Base-by-base conservation (phyloP, 2,888 invertebrate species). In the Trypoxylon attenuatum region DNA sequence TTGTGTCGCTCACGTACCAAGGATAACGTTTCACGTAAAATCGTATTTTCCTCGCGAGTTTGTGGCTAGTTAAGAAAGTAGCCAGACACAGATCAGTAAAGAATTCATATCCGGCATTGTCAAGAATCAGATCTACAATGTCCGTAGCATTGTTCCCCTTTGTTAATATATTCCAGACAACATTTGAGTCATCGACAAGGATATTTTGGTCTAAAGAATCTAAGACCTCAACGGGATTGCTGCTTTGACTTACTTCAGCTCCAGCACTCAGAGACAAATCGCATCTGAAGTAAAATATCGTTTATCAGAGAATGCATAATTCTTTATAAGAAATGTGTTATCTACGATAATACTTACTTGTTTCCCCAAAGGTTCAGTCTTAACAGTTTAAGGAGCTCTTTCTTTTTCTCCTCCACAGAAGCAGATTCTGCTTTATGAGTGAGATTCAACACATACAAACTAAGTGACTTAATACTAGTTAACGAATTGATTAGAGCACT, bases 1-100 rank as follows among this genome's bases (percentile, higher is more conserved):
- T 95, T 0, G 93, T 94, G 85, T 99, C 99, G 0, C 98, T 98
- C 5, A 99, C 92, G 85, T 94, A 99, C 99, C 99, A 99, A 0
- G 98, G 98, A 69, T 96, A 92, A 2, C 90, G 89, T 89, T 99
- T 98, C 0, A 94, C 92, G 86, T 97, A 93, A 76, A 98, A 93
- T 68, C 93, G 89, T 21, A 98, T 89, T 88, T 91, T 89, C n/a
- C 87, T 84, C n/a, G 91, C 92, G 18, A 89, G 88, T 71, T 87
- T 89, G 71, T 88, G 89, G 71, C 84, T 87, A 58, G 94, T 87
- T 0, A 99, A 85, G 82, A 93, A 96, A 73, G 95, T 94, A 1
- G 95, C 96, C 1, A 99, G 82, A 80, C 96, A 94, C 0, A 99
- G 86, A 85, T 99, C 99, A 0, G 95, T 92, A 76, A 96, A 93